phyloP scores from a whole-genome alignment of 2,797 vertebrate species.

The Toxotes lorentzi region DNA sequence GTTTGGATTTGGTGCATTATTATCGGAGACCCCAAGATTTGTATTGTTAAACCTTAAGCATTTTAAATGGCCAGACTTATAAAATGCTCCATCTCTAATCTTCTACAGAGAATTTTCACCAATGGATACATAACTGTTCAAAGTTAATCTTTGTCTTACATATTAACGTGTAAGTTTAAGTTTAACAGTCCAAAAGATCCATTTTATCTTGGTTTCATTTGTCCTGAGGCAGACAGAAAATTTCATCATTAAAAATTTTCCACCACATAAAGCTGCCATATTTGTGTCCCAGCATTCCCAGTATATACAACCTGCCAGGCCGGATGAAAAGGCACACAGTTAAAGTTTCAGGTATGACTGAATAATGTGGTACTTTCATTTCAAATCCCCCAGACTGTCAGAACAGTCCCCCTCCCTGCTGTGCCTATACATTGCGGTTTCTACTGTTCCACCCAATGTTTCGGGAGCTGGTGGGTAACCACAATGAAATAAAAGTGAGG shows the following conservation, averaged over 20 bases:
- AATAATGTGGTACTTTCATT: conserved; percentile 27
- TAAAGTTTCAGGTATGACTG: conserved; percentile 4
- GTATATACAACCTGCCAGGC: neutral
- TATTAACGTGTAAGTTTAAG: neutral
- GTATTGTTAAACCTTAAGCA: neutral
- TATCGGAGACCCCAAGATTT: neutral
- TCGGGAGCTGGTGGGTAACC: neutral
- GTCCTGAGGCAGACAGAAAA: neutral
- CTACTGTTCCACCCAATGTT: neutral
- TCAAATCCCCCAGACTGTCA: neutral
- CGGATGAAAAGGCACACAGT: conserved; percentile 4
- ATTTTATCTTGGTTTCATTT: neutral
- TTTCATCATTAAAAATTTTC: neutral
- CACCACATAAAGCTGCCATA: neutral
- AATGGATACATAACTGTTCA: neutral
- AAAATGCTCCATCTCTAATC: neutral
- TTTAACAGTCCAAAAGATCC: neutral
- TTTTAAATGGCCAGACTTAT: neutral
- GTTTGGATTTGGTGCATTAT: conserved; percentile 5
- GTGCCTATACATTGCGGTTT: neutral
- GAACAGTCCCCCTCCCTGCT: neutral
- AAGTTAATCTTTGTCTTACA: neutral
- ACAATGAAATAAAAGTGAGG: neutral
- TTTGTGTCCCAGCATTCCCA: neutral
- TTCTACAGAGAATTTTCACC: neutral